phyloP scores from a whole-genome alignment of 1,140 invertebrate genomes.

The Coenobita brevimanus region DNA sequence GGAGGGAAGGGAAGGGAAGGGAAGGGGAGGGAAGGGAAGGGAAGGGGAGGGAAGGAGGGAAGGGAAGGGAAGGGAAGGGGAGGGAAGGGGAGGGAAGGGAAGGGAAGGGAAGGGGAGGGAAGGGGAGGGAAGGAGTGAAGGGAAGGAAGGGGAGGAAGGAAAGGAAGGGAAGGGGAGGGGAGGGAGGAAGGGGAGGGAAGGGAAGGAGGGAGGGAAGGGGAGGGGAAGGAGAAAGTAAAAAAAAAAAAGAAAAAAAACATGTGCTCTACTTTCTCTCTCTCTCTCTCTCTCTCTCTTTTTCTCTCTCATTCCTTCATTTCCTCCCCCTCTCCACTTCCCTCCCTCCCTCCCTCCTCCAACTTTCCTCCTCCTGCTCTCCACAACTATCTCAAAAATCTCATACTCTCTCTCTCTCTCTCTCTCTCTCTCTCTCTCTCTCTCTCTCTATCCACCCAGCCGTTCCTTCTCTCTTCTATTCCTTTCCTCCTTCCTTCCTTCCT shows the following conservation, averaged over 20 bases:
- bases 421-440: constrained; percentile 20
- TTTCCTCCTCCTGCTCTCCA: too few relatives aligned
- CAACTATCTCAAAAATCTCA: too few relatives aligned
- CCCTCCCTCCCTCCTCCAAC: not conserved
- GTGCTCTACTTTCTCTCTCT: too few relatives aligned
- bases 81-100: too few relatives aligned
- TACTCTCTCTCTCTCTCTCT: constrained; percentile 30
- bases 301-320: not conserved
- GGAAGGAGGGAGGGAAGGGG: not conserved
- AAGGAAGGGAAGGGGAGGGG: not conserved
- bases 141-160: too few relatives aligned
- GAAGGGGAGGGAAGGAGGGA: not conserved
- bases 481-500: not conserved
- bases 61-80: not conserved
- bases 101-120: not conserved
- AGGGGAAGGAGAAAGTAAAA: not conserved
- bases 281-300: not conserved
- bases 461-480: not conserved
- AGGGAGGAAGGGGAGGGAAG: not conserved
- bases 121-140: not conserved
- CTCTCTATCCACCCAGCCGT: not conserved
- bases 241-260: not conserved
- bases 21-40: not conserved
- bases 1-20: not conserved
- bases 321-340: not conserved